Percentiles rank a stretch among this genome's conserved stretches.
Conservation (phyloP, 2,113 vertebrate species). For the Hydropotes inermis region DNA sequence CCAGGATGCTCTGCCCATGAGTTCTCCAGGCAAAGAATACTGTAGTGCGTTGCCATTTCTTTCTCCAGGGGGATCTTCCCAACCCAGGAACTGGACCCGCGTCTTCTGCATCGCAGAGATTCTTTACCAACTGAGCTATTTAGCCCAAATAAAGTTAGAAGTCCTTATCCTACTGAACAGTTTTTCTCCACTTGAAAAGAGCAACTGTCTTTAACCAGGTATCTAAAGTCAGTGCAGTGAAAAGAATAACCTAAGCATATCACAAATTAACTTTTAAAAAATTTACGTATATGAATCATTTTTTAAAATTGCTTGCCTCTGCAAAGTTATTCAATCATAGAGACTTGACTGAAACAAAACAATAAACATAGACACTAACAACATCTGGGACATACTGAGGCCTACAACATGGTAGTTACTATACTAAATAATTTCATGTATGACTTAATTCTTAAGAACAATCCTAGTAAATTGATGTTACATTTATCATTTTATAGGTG, state of each 20-base stretch:
- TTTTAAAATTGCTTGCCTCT: not conserved
- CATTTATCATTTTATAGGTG: not conserved
- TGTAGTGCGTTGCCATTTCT: not conserved
- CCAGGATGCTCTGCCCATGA: not conserved
- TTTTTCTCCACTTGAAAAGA: conserved; percentile 13
- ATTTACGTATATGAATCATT: not conserved
- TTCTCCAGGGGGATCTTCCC: not conserved
- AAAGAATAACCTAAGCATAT: not conserved
- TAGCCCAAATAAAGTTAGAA: not conserved
- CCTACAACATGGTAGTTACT: not conserved
- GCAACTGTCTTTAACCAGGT: not conserved
- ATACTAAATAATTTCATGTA: not conserved
- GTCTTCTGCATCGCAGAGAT: not conserved
- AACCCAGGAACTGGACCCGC: not conserved
- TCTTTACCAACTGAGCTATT: not conserved
- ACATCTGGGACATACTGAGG: not conserved
- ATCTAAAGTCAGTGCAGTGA: not conserved
- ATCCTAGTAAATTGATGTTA: not conserved
- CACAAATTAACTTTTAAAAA: not conserved
- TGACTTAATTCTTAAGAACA: conserved; percentile 1
- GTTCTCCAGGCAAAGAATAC: not conserved
- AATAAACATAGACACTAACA: not conserved
- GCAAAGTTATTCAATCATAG: not conserved
- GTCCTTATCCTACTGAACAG: not conserved
- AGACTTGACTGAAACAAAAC: not conserved